Evolutionary conservation across 2,797 vertebrate species (phyloP).

Genomic region (Ptychobarbus kaznakovi): DNA sequence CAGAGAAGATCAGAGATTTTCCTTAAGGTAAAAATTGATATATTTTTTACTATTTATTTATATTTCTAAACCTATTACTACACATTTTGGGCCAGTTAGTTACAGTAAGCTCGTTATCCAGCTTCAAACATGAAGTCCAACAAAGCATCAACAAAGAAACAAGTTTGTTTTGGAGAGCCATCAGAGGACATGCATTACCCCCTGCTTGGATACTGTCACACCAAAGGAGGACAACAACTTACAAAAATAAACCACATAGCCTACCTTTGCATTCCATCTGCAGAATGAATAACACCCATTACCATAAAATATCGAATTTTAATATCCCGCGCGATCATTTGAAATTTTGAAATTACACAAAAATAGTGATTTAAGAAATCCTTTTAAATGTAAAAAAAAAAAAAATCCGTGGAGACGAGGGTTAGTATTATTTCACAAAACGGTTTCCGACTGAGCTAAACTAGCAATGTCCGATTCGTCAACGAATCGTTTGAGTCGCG

Average conservation of each 20-base stretch:
- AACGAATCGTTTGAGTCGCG: neutral
- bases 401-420: no score
- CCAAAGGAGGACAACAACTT: slow-evolving; percentile 17
- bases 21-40: neutral
- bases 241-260: slow-evolving; percentile 17
- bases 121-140: slow-evolving; percentile 45
- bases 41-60: neutral
- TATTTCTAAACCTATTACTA: slow-evolving; percentile 10
- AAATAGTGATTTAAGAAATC: neutral
- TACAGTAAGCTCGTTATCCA: slow-evolving; percentile 32
- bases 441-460: neutral
- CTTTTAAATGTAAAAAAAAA: no score
- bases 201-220: slow-evolving; percentile 24
- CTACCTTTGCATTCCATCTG: slow-evolving; percentile 13
- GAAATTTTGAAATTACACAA: slow-evolving; percentile 17
- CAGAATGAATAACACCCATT: neutral
- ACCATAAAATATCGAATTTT: slow-evolving; percentile 59
- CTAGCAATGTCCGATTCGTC: neutral
- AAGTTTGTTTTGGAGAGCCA: slow-evolving; percentile 52
- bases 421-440: neutral
- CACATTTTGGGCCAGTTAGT: slow-evolving; percentile 32
- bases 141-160: slow-evolving; percentile 52
- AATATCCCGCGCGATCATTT: slow-evolving; percentile 44
- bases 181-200: slow-evolving; percentile 49
- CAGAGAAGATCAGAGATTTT: no score